phyloP scores from a whole-genome alignment of 2,113 vertebrate species.

The Calidris pygmaea region DNA sequence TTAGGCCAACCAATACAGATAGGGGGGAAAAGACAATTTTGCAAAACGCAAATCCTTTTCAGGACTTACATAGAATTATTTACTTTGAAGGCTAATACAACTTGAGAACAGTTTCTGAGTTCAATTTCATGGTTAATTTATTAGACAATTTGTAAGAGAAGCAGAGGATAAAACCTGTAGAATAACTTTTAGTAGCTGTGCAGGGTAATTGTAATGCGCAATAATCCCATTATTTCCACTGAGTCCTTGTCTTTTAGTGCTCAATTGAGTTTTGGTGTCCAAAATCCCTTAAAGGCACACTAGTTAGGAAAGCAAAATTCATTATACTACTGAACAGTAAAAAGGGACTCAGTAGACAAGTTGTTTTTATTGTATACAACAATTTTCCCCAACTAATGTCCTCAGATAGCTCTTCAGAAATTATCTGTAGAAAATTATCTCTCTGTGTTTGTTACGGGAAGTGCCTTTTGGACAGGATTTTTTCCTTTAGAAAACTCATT shows the following conservation, averaged over 20 bases:
- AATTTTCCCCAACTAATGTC: background rate
- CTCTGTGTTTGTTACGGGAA: background rate
- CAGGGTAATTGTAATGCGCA: background rate
- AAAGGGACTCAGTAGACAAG: background rate
- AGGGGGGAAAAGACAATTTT: background rate
- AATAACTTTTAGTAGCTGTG: background rate
- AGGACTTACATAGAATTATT: background rate
- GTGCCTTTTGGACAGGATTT: background rate
- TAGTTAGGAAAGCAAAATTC: background rate
- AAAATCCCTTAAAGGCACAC: background rate
- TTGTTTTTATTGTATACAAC: background rate
- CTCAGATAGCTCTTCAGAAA: background rate
- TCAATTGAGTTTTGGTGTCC: background rate
- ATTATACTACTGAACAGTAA: background rate
- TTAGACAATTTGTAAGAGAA: background rate
- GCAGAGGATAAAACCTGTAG: background rate
- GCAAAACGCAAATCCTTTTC: background rate
- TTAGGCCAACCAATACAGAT: background rate
- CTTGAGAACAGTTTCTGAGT: background rate
- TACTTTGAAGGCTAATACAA: background rate
- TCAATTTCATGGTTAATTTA: background rate
- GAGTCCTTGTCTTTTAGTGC: background rate
- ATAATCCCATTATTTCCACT: background rate
- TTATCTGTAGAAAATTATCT: background rate
- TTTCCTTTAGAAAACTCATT: background rate